Conservation (phyloP, 2,888 invertebrate genomes). For the Ormyrus rosae region DNA sequence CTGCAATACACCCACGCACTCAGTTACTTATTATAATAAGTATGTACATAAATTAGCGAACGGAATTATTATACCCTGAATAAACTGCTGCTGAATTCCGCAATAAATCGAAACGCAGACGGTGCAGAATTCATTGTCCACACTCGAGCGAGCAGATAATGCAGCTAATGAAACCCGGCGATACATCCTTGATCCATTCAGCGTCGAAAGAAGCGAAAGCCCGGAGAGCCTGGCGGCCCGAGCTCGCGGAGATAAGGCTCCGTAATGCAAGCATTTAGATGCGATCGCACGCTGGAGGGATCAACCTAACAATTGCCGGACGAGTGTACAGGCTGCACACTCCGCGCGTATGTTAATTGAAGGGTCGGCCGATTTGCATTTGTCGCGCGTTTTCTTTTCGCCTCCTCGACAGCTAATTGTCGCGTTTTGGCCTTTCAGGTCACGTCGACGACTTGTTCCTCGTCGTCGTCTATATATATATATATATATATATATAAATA, state of each 20-base stretch:
- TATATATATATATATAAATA: too few species aligned
- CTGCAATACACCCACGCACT: too few species aligned
- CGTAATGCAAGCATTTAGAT: conserved; percentile 43
- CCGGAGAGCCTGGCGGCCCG: neutral
- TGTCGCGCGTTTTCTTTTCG: neutral
- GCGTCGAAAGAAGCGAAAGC: too few species aligned
- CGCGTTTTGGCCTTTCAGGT: neutral
- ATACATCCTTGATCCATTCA: too few species aligned
- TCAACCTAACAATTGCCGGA: conserved; percentile 29
- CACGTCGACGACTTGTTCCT: neutral
- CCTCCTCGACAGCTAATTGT: conserved; percentile 1
- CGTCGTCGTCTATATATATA: neutral
- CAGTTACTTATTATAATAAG: too few species aligned
- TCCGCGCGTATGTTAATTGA: conserved; percentile 7
- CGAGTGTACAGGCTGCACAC: neutral
- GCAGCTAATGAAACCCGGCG: too few species aligned
- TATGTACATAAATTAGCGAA: too few species aligned
- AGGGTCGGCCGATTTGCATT: conserved; percentile 19
- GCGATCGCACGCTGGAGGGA: conserved; percentile 27
- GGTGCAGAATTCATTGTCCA: too few species aligned
- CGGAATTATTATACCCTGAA: too few species aligned
- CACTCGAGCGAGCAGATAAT: too few species aligned
- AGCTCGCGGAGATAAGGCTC: conserved; percentile 28
- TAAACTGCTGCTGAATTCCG: too few species aligned
- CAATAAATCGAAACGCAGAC: too few species aligned